phyloP scores from a whole-genome alignment of 2,113 vertebrate genomes.

The Spilogale gracilis region DNA sequence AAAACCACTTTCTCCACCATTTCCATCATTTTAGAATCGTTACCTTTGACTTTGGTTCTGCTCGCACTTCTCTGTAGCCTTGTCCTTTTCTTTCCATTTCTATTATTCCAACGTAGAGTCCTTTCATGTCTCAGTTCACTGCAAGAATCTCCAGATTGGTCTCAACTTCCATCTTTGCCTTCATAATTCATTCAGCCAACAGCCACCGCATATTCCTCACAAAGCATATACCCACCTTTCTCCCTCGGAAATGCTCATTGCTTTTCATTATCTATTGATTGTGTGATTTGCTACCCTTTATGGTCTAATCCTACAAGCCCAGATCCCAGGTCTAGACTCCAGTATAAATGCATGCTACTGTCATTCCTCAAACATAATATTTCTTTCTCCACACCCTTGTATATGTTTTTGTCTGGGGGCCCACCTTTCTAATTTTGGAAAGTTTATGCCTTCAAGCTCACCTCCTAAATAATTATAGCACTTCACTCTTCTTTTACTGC shows the following conservation, averaged over 20 bases:
- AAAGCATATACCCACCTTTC: not conserved
- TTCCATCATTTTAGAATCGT: not conserved
- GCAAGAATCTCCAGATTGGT: not conserved
- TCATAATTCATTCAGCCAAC: not conserved
- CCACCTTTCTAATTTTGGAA: not conserved
- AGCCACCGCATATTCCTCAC: not conserved
- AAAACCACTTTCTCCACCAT: not conserved
- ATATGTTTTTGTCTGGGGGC: too few species aligned
- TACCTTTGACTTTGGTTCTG: not conserved
- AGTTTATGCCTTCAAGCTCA: not conserved
- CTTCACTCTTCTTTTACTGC: not conserved
- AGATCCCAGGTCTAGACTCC: not conserved
- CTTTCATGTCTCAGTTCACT: not conserved
- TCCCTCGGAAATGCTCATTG: not conserved
- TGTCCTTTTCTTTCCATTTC: not conserved
- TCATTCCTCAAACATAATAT: not conserved
- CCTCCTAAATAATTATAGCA: not conserved
- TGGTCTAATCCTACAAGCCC: not conserved
- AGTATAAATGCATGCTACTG: not conserved
- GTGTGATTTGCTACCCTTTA: not conserved
- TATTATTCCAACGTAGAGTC: not conserved
- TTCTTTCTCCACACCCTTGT: not conserved
- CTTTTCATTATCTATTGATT: not conserved
- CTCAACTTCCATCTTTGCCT: not conserved
- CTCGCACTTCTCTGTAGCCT: not conserved